Conservation (phyloP, 2,888 invertebrate genomes). For the Nephrocerus scutellatus region DNA sequence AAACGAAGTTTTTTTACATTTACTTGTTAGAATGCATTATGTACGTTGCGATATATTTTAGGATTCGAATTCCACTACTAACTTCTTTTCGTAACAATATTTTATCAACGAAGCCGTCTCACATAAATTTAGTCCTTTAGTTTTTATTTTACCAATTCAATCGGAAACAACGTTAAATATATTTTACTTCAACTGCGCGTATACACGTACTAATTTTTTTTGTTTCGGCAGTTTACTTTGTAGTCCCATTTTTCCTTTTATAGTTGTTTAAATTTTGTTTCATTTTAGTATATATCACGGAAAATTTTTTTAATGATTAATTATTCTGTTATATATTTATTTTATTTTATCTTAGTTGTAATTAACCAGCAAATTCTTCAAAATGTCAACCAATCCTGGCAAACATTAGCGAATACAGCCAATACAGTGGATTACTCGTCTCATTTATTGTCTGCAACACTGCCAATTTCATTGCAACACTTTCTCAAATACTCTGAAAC, state of each 20-base stretch:
- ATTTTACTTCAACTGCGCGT: background rate
- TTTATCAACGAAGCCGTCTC: too few relatives aligned
- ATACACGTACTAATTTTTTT: conserved; percentile 5
- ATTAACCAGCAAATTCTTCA: conserved; percentile 47
- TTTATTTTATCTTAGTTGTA: too few relatives aligned
- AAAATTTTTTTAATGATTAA: background rate
- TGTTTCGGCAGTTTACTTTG: conserved; percentile 19
- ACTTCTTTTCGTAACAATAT: too few relatives aligned
- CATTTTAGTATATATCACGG: background rate
- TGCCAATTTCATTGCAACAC: conserved; percentile 49
- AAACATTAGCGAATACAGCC: conserved; percentile 47
- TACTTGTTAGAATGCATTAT: too few relatives aligned
- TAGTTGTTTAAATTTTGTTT: conserved; percentile 2
- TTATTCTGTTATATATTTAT: too few relatives aligned
- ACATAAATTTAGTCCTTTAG: conserved; percentile 5
- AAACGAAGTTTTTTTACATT: too few relatives aligned
- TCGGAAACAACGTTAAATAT: background rate
- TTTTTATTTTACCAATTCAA: conserved; percentile 10
- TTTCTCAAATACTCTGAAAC: conserved; percentile 49
- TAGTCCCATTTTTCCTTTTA: conserved; percentile 4
- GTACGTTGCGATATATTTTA: too few relatives aligned
- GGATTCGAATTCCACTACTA: too few relatives aligned
- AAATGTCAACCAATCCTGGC: conserved; percentile 49
- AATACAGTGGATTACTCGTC: conserved; percentile 49
- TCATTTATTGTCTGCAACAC: conserved; percentile 48